Percentiles rank a stretch among this genome's conserved stretches.
Evolutionary conservation across 2,797 vertebrate genomes (phyloP).

Genomic region (Phylloscopus collybita): DNA sequence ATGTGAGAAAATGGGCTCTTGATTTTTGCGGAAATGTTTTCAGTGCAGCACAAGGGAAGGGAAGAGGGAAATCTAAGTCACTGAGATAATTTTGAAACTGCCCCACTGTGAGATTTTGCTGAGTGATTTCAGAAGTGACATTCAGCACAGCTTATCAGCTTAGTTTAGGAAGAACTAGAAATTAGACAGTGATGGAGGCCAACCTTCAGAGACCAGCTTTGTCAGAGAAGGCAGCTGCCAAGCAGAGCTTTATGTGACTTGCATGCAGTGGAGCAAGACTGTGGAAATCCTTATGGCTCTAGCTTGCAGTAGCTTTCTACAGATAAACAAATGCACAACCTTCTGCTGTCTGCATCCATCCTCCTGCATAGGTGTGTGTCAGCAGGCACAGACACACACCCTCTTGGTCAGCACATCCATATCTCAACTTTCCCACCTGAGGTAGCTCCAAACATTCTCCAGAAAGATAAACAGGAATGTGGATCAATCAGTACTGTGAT

Average conservation of each 20-base stretch:
- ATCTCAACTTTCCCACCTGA: background rate
- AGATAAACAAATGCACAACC: background rate
- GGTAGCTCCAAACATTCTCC: background rate
- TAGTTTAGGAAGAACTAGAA: slow-evolving; percentile 32
- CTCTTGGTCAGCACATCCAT: background rate
- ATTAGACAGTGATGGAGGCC: background rate
- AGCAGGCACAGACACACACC: fast-evolving
- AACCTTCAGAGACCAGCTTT: slow-evolving; percentile 48
- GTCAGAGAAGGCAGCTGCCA: slow-evolving; percentile 38
- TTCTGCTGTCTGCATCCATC: fast-evolving
- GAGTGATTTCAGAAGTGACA: background rate
- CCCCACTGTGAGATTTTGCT: background rate
- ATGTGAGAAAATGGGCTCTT: fast-evolving
- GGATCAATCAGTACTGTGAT: background rate
- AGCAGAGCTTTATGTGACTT: slow-evolving; percentile 24
- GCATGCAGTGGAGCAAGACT: background rate
- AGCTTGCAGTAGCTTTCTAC: background rate
- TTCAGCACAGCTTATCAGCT: slow-evolving; percentile 36
- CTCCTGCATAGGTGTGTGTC: fast-evolving
- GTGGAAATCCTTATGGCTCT: background rate
- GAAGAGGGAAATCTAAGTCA: background rate
- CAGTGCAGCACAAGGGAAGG: background rate
- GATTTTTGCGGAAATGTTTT: background rate
- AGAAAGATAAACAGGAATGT: background rate
- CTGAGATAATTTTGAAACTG: background rate